phyloP scores from a whole-genome alignment of 2,888 invertebrate genomes.

The Xanthostigma xanthostigma region DNA sequence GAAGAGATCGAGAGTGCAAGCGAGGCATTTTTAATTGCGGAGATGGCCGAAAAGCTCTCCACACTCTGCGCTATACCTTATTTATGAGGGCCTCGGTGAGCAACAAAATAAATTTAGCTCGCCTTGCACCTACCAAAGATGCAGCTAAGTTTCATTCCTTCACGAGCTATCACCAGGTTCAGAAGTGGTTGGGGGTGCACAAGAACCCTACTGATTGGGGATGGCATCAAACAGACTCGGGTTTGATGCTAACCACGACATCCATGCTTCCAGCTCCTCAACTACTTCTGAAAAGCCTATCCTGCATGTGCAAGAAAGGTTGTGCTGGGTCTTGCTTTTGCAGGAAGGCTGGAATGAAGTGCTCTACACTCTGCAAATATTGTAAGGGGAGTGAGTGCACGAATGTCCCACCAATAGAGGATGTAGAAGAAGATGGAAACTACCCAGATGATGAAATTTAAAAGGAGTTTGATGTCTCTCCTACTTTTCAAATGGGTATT shows the following conservation, averaged over 20 bases:
- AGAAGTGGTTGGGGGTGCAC: constrained; percentile 8
- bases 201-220: no score
- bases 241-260: no score
- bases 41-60: not conserved
- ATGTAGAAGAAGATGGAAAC: not conserved
- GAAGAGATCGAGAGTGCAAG: not conserved
- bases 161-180: constrained; percentile 5
- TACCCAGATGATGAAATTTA: not conserved
- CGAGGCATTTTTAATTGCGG: not conserved
- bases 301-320: no score
- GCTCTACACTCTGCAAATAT: no score
- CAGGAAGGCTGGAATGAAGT: no score
- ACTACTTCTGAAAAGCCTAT: no score
- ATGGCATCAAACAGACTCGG: no score
- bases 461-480: no score
- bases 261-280: no score
- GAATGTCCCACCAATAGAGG: not conserved
- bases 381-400: no score
- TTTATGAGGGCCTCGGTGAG: not conserved
- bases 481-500: no score
- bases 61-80: not conserved
- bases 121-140: not conserved
- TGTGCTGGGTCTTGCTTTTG: no score
- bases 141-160: not conserved
- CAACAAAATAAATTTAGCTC: not conserved